A percentile compares a stretch with the other conserved stretches of the same genome.
Evolutionary conservation across 2,888 invertebrate species (phyloP).

Genomic region (Polydesmus complanatus): DNA sequence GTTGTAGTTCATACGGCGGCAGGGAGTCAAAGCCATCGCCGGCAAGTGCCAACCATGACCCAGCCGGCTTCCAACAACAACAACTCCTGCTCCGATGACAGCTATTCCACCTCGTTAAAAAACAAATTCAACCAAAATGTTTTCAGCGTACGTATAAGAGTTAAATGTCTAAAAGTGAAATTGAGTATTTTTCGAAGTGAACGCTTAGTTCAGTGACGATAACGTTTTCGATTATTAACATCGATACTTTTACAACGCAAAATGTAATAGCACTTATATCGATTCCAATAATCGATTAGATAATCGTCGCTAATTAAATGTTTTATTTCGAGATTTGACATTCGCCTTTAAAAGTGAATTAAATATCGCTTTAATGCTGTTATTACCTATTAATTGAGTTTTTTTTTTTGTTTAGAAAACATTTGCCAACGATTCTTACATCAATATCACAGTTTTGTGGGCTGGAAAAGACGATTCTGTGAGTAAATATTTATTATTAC

Average conservation of each 20-base stretch:
- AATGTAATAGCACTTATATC: too few relatives aligned
- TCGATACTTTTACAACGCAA: too few relatives aligned
- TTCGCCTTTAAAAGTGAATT: too few relatives aligned
- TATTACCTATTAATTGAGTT: too few relatives aligned
- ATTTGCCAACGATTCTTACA: slow-evolving; percentile 11
- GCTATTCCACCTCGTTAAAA: not conserved
- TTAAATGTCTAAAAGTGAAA: too few relatives aligned
- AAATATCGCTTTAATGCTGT: too few relatives aligned
- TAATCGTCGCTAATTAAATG: too few relatives aligned
- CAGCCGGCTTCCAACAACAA: not conserved
- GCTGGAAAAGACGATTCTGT: slow-evolving; percentile 14
- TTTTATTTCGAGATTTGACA: too few relatives aligned
- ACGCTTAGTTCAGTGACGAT: too few relatives aligned
- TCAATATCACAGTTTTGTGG: slow-evolving; percentile 12
- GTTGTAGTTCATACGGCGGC: not conserved
- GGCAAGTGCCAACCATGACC: not conserved
- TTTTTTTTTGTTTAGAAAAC: slow-evolving; percentile 2
- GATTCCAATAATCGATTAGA: too few relatives aligned
- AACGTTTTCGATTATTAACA: too few relatives aligned
- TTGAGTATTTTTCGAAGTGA: too few relatives aligned
- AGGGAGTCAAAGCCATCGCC: not conserved
- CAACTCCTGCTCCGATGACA: not conserved
- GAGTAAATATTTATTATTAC: not conserved
- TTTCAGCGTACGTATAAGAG: not conserved
- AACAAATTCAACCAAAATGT: not conserved